phyloP scores from a whole-genome alignment of 2,113 vertebrate species.

The Osmerus mordax region DNA sequence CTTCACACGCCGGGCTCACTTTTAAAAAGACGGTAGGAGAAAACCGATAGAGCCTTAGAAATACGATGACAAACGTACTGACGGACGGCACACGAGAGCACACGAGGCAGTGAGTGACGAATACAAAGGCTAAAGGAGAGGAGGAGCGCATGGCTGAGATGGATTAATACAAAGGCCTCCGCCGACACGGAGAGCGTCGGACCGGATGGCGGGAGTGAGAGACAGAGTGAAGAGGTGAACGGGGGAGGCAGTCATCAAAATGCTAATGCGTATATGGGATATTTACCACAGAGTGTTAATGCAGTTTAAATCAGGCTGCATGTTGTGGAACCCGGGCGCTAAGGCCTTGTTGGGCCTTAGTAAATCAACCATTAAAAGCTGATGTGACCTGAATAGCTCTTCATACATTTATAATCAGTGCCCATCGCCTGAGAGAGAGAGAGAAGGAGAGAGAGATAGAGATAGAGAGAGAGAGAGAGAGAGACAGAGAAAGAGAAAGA shows the following conservation, averaged over 20 bases:
- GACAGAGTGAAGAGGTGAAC: conserved; percentile 44
- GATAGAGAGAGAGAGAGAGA: too few species aligned
- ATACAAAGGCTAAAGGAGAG: conserved; percentile 3
- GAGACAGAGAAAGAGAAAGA: conserved; percentile 5
- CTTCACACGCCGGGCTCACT: conserved; percentile 33
- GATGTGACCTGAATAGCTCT: conserved; percentile 69
- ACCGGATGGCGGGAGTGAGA: conserved; percentile 7
- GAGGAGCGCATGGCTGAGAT: conserved; percentile 21
- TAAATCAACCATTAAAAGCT: conserved; percentile 74
- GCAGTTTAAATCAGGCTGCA: conserved; percentile 72
- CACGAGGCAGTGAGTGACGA: not conserved
- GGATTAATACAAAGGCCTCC: conserved; percentile 26
- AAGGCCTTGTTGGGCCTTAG: conserved; percentile 51
- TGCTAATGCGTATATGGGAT: conserved; percentile 67
- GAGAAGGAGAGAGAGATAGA: too few species aligned
- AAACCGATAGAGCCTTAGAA: not conserved
- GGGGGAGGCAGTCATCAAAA: conserved; percentile 65
- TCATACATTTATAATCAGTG: conserved; percentile 48
- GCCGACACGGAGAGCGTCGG: conserved; percentile 11
- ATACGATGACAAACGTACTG: conserved; percentile 3
- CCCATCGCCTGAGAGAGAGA: conserved; percentile 28
- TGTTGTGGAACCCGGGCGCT: conserved; percentile 59
- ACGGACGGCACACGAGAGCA: conserved; percentile 12
- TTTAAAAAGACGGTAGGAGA: conserved; percentile 1
- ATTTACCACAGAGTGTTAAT: conserved; percentile 71